Evolutionary conservation across 2,113 vertebrate genomes (phyloP).

Genomic region (Gracilinanus agilis): DNA sequence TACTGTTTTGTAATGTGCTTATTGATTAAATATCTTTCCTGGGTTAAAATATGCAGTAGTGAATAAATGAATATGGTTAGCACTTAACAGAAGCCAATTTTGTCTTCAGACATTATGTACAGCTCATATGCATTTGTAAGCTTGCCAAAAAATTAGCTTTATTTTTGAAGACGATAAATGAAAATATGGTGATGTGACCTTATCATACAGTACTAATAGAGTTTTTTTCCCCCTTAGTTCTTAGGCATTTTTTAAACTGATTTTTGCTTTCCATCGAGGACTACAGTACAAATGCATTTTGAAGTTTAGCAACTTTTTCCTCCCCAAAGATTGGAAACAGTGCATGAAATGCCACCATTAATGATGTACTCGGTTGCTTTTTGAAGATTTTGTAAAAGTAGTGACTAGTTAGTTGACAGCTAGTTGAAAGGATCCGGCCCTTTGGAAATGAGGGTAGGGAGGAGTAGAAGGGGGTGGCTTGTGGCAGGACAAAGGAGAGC

Average conservation of each 20-base stretch:
- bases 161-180: constrained; percentile 17
- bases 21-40: neutral
- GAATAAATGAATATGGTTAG: neutral
- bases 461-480: neutral
- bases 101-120: neutral
- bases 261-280: neutral
- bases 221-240: neutral
- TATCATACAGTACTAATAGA: neutral
- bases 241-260: neutral
- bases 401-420: neutral
- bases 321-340: neutral
- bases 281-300: too few species aligned
- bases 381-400: neutral
- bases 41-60: constrained; percentile 2
- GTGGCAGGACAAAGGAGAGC: neutral
- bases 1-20: neutral
- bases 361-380: neutral
- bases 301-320: neutral
- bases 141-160: neutral
- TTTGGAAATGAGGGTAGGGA: neutral
- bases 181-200: neutral
- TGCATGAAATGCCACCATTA: neutral
- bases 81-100: neutral
- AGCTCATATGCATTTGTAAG: neutral
- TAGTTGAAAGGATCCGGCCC: neutral